Base-by-base conservation (phyloP, 1,140 invertebrate species). In the Campoletis sonorensis region DNA sequence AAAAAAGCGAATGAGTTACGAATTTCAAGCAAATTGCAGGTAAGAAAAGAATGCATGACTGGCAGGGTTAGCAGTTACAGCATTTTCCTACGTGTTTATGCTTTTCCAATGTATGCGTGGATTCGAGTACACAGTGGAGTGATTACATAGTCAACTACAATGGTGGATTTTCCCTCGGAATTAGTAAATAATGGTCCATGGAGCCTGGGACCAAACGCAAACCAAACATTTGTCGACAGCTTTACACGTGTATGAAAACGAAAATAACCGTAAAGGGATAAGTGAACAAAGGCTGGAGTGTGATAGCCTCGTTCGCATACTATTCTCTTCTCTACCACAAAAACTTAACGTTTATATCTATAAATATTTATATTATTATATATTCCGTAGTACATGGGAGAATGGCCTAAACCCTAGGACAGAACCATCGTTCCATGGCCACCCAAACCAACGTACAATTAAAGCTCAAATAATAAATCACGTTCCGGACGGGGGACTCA, bases 151-250 rank as follows among this genome's bases (percentile, higher is more conserved):
- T 27, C 26, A 13, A 58, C 21, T 21, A 58, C 5, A 1, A n/a
- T 68, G 26, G 54, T 7, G 21, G 30, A 33, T 18, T 49, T 26
- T 49, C 11, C 18, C 21, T 72, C n/a, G 21, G 37, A 72, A 23
- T 37, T n/a, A 49, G 45, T 49, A 72, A 72, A 72, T 72, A 72
- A 72, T 72, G 37, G 5, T 49, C 70, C 37, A 49, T 72, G 3
- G 70, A 40, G 70, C 33, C 23, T n/a, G 70, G 40, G 26, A 49
- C 23, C 45, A 13, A 72, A 72, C 45, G 70, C 33, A 72, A 10
- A 37, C 37, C 23, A 23, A 64, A 64, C 61, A 64, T 26, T 23
- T 64, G 23, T 27, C n/a, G 4, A 58, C 21, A 58, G 21, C 11
- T 26, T 15, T 64, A 64, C 23, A 26, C 70, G 33, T 37, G 68